Conservation (phyloP, 2,888 invertebrate genomes). For the Arrhopalites spinosus region DNA sequence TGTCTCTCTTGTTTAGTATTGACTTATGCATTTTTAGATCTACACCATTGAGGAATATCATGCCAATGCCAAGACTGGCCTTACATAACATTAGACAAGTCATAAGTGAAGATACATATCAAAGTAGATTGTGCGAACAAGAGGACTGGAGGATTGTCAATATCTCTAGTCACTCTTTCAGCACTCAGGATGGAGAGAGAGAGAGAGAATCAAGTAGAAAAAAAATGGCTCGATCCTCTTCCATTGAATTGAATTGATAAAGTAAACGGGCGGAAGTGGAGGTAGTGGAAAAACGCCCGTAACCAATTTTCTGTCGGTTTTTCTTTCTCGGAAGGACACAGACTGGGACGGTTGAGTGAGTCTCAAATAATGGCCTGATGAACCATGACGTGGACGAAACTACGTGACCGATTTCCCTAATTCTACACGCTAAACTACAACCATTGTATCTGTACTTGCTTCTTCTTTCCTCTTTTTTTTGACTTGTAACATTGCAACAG, state of each 20-base stretch:
- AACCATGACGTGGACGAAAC: constrained; percentile 36
- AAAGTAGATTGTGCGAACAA: background rate
- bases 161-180: too few species aligned
- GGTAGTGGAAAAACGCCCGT: constrained; percentile 33
- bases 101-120: background rate
- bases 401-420: constrained; percentile 38
- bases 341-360: constrained; percentile 27
- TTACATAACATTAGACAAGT: background rate
- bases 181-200: background rate
- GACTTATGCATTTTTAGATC: background rate
- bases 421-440: constrained; percentile 21
- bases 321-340: constrained; percentile 33
- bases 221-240: constrained; percentile 17
- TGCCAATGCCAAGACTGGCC: background rate
- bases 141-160: constrained; percentile 1
- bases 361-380: constrained; percentile 37
- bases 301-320: constrained; percentile 33
- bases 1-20: background rate
- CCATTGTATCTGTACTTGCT: background rate
- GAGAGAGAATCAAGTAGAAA: background rate
- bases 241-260: constrained; percentile 31
- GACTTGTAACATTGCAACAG: background rate
- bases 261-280: constrained; percentile 36
- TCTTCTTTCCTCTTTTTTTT: background rate
- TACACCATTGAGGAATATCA: background rate